Evolutionary conservation across 2,888 invertebrate species (phyloP).

Genomic region (Poecilobothrus nobilitatus): DNA sequence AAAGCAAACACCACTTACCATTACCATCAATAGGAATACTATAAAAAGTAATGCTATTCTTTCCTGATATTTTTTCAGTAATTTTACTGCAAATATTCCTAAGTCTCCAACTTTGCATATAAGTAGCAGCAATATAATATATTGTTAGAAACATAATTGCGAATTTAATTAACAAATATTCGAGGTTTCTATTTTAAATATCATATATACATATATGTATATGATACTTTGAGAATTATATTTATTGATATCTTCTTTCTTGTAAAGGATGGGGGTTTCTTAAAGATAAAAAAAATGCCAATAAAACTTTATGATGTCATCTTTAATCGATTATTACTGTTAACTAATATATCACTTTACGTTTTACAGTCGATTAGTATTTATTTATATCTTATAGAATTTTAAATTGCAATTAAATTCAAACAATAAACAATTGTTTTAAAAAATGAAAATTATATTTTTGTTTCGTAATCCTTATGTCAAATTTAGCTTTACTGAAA

Average conservation of each 20-base stretch:
- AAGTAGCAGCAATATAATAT: conserved; percentile 75
- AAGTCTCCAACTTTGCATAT: conserved; percentile 71
- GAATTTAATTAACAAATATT: neutral
- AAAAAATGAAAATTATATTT: neutral
- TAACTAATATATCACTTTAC: neutral
- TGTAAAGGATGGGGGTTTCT: neutral
- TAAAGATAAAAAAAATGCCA: neutral
- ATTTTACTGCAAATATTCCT: conserved; percentile 61
- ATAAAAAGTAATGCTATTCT: conserved; percentile 54
- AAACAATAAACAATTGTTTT: neutral
- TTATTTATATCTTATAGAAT: neutral
- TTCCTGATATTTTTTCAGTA: conserved; percentile 51
- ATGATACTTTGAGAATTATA: neutral
- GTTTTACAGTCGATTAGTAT: neutral
- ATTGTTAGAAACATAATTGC: conserved; percentile 63
- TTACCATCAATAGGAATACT: conserved; percentile 47
- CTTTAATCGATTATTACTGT: neutral
- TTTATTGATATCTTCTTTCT: neutral
- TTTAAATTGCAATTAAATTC: neutral
- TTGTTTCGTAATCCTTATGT: neutral
- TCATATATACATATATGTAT: too few relatives aligned
- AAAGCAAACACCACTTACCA: conserved; percentile 28
- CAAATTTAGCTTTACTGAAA: neutral
- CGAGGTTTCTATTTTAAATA: too few relatives aligned
- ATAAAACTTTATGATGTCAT: neutral